Evolutionary conservation across 2,888 invertebrate genomes (phyloP), one percentile per base, ranked within the genome.

Genomic region (Meganola albula): DNA sequence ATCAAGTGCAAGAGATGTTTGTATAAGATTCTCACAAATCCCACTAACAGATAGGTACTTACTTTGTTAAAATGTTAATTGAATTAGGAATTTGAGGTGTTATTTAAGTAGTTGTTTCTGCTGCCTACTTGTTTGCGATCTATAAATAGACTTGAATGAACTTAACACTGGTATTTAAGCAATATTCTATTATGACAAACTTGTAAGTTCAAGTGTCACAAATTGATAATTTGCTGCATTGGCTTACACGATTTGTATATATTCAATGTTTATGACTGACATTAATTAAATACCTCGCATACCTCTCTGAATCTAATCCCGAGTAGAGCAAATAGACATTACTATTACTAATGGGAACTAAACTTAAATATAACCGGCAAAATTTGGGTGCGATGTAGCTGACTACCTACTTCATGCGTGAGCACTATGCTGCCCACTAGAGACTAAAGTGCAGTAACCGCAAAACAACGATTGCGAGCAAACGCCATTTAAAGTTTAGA

Each of bases 1-100:
- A 62, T 74, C 63, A 64, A 75, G 68, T 72, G 72, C 65, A 70
- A 65, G 67, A 62, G 53, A 67, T 54, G 58, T 62, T 66, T 71
- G 70, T 65, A 18, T 24, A 40, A 48, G 31, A 37, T 27, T 35
- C 30, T 27, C 27, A 40, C 28, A 40, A 41, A 50, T 58, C 55
- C 54, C 53, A 53, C 47, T 48, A 54, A 55, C 58, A 64, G 63
- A 63, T 59, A 48, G n/a, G n/a, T n/a, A n/a, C n/a, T n/a, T 63
- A 48, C 52, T 60, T 65, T 61, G 57, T 59, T 58, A 59, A 56
- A 70, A 63, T 59, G 66, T 60, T 71, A 68, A 71, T 72, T 69
- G 52, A 63, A 65, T 71, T 67, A 61, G 64, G 58, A 48, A 57
- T 58, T 57, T 58, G 48, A 56, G 57, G 52, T 40, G 44, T 44